Evolutionary conservation across 1,140 invertebrate genomes (phyloP).

Genomic region (Augochlora pura): DNA sequence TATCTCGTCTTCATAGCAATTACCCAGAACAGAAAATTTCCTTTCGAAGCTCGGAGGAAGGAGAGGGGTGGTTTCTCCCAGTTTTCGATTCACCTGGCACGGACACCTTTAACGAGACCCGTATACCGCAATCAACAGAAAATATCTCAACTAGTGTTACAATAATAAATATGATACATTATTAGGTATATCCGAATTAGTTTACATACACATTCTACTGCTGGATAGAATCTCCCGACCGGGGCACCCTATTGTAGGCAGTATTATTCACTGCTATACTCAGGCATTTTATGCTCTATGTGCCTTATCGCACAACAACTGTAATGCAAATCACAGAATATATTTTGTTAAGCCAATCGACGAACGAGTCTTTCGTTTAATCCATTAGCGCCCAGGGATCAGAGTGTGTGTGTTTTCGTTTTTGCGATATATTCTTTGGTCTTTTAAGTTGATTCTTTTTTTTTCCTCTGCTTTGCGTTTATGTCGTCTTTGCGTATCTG

Average conservation of each 20-base stretch:
- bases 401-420: slow-evolving; percentile 15
- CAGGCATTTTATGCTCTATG: slow-evolving; percentile 77
- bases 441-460: background rate
- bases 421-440: background rate
- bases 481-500: background rate
- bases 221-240: slow-evolving; percentile 79
- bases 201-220: slow-evolving; percentile 79
- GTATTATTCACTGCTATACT: slow-evolving; percentile 79
- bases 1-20: too few species aligned
- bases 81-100: slow-evolving; percentile 52
- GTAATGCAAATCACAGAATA: slow-evolving; percentile 80
- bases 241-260: slow-evolving; percentile 77
- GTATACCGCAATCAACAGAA: slow-evolving; percentile 62
- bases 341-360: slow-evolving; percentile 77
- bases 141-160: slow-evolving; percentile 62
- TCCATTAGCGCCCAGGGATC: slow-evolving; percentile 67
- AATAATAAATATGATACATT: slow-evolving; percentile 67
- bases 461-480: background rate
- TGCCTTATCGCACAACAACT: slow-evolving; percentile 79
- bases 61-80: slow-evolving; percentile 20
- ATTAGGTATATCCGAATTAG: slow-evolving; percentile 79
- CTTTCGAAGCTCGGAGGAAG: too few species aligned
- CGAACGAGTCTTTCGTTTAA: slow-evolving; percentile 60
- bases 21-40: too few species aligned
- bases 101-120: slow-evolving; percentile 58